Conservation (phyloP, 2,797 vertebrate species). For the Taeniopygia guttata region DNA sequence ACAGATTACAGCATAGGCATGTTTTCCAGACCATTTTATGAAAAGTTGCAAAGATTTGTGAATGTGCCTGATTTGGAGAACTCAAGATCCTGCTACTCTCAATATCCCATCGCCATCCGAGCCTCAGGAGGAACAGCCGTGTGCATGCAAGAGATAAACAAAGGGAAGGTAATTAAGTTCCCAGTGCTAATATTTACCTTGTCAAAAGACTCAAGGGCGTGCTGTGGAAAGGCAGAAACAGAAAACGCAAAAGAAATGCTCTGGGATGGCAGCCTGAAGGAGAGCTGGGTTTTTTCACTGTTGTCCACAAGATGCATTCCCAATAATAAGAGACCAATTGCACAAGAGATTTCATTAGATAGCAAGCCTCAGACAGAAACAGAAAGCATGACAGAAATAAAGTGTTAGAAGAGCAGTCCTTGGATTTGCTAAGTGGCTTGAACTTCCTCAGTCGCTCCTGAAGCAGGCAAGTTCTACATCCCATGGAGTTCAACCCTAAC, state of each 20-base stretch:
- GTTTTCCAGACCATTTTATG: neutral
- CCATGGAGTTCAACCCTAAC: neutral
- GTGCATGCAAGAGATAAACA: neutral
- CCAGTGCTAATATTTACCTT: neutral
- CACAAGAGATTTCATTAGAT: neutral
- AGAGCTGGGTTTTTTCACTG: neutral
- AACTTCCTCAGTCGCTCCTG: neutral
- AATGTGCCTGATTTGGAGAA: neutral
- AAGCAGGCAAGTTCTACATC: neutral
- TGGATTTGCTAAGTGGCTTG: neutral
- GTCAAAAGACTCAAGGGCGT: neutral
- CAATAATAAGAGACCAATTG: neutral
- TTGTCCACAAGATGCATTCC: neutral
- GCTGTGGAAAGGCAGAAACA: neutral
- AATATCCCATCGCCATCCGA: neutral
- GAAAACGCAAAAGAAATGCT: neutral
- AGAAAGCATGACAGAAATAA: neutral
- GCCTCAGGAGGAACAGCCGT: neutral
- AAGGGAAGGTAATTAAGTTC: conserved; percentile 26
- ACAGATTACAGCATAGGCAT: neutral
- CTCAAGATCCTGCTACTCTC: neutral
- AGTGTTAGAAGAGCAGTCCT: neutral
- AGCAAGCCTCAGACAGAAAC: neutral
- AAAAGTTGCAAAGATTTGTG: neutral
- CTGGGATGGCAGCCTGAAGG: neutral